Evolutionary conservation across 2,113 vertebrate species (phyloP).

Genomic region (Xyrauchen texanus): DNA sequence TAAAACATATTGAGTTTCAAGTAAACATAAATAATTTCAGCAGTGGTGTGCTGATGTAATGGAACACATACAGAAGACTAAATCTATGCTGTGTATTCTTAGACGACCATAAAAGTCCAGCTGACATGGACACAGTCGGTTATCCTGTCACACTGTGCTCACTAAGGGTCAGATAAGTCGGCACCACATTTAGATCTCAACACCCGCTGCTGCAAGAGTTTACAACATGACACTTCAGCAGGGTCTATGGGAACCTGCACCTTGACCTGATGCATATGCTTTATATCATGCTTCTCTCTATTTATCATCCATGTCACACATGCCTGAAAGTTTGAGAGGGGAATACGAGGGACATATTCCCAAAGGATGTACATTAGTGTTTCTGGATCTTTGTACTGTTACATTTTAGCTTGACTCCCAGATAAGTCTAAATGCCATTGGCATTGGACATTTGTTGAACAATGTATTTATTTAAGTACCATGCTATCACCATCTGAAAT

Average conservation of each 20-base stretch:
- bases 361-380: background rate
- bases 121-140: background rate
- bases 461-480: no score
- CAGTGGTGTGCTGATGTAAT: conserved; percentile 4
- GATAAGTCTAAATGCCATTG: no score
- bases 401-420: no score
- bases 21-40: background rate
- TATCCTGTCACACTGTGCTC: conserved; percentile 40
- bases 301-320: background rate
- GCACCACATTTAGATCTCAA: conserved; percentile 58
- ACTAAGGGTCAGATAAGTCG: conserved; percentile 32
- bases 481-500: no score
- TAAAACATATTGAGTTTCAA: no score
- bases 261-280: conserved; percentile 4
- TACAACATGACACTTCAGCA: background rate
- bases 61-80: conserved; percentile 22
- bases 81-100: conserved; percentile 25
- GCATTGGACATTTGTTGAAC: no score
- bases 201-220: conserved; percentile 11
- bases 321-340: background rate
- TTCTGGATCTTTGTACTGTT: no score
- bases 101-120: conserved; percentile 1
- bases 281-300: background rate
- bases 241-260: background rate
- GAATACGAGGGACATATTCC: background rate